phyloP scores from a whole-genome alignment of 1,140 invertebrate species.

The Pentalonia nigronervosa region DNA sequence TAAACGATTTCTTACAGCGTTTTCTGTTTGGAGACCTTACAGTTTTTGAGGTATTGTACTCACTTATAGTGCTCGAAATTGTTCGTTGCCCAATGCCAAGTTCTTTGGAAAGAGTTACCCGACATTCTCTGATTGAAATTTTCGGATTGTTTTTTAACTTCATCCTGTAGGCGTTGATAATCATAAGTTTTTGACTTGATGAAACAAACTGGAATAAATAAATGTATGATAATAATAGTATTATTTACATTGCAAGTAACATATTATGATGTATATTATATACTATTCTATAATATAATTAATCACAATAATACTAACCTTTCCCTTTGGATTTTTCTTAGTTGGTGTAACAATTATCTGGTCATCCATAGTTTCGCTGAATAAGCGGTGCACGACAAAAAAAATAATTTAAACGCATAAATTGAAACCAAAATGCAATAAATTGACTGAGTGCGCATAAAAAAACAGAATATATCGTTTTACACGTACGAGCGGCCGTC shows the following conservation, averaged over 20 bases:
- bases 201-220: constrained; percentile 25
- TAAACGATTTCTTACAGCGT: background rate
- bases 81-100: constrained; percentile 20
- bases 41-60: constrained; percentile 6
- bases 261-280: too few relatives aligned
- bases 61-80: background rate
- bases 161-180: background rate
- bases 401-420: too few relatives aligned
- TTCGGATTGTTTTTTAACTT: constrained; percentile 31
- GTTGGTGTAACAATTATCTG: background rate
- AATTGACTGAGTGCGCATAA: too few relatives aligned
- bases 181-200: background rate
- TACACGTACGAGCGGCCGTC: too few relatives aligned
- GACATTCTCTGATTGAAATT: background rate
- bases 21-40: background rate
- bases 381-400: too few relatives aligned
- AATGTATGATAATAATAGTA: background rate
- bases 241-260: background rate
- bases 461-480: too few relatives aligned
- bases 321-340: constrained; percentile 25
- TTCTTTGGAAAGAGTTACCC: background rate
- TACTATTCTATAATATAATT: background rate
- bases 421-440: too few relatives aligned
- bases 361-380: background rate
- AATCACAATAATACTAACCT: background rate